Conservation (phyloP, 2,888 invertebrate genomes). For the Heteromyza rotundicornis region DNA sequence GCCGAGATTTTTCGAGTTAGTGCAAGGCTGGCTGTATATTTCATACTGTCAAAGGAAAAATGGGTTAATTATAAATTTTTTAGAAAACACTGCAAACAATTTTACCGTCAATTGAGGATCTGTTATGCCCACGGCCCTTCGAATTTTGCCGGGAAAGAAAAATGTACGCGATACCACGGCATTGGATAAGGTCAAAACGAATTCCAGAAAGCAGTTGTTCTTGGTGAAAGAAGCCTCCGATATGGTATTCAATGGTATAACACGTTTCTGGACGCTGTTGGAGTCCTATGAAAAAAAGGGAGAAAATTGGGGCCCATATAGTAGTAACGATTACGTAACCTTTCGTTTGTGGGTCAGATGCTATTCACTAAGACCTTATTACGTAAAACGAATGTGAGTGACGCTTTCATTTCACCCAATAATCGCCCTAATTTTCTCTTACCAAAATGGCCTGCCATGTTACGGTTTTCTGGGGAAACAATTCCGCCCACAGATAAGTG, state of each 20-base stretch:
- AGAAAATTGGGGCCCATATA: too few species aligned
- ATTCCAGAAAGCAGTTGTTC: constrained; percentile 51
- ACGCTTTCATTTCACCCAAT: too few species aligned
- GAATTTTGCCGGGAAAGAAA: constrained; percentile 70
- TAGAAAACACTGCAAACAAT: background rate
- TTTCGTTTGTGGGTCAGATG: too few species aligned
- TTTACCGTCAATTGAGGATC: constrained; percentile 67
- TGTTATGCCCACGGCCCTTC: constrained; percentile 64
- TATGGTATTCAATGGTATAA: constrained; percentile 38
- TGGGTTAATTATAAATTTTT: background rate
- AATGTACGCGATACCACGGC: constrained; percentile 70
- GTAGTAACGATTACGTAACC: too few species aligned
- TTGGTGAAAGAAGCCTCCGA: constrained; percentile 28
- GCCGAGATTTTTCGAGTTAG: too few species aligned
- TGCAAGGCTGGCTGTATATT: constrained; percentile 32
- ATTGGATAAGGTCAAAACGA: constrained; percentile 61
- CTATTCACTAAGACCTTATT: too few species aligned
- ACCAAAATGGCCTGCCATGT: constrained; percentile 47
- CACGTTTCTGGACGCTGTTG: constrained; percentile 41
- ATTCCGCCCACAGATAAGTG: constrained; percentile 67
- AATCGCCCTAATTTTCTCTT: too few species aligned
- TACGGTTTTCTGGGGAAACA: constrained; percentile 54
- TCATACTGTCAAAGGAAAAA: constrained; percentile 23
- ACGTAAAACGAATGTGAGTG: too few species aligned
- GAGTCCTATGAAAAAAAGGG: constrained; percentile 40